Evolutionary conservation across 2,113 vertebrate species (phyloP).

Genomic region (Mormoops blainvillei): DNA sequence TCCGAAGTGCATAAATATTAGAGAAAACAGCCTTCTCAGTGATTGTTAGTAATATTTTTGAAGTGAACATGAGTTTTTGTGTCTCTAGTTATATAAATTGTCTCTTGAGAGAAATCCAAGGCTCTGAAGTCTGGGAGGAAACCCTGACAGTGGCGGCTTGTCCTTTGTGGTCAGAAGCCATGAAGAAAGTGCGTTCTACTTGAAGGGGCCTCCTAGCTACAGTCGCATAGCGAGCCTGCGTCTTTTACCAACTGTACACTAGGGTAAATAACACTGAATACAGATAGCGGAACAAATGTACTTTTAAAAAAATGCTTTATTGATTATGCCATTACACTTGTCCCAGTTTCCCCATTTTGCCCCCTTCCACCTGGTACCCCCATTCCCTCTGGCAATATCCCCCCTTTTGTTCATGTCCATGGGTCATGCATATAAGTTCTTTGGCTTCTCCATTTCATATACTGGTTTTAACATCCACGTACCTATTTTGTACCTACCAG

Average conservation of each 20-base stretch:
- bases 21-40: neutral
- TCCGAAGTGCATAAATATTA: conserved; percentile 32
- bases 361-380: no score
- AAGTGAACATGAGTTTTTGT: conserved; percentile 40
- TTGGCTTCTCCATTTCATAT: no score
- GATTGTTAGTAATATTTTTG: conserved; percentile 34
- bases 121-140: neutral
- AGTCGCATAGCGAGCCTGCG: neutral
- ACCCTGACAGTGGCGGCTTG: fast-evolving
- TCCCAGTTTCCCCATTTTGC: no score
- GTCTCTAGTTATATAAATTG: conserved; percentile 12
- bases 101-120: neutral
- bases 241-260: neutral
- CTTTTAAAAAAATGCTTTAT: neutral
- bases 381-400: no score
- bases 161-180: neutral
- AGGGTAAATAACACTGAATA: neutral
- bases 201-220: no score
- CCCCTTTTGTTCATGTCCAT: no score
- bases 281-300: neutral
- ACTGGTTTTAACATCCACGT: no score
- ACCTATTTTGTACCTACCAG: no score
- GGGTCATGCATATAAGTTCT: no score
- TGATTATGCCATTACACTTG: no score
- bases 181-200: neutral